phyloP scores from a whole-genome alignment of 2,113 vertebrate genomes.

The Pygoscelis antarcticus region DNA sequence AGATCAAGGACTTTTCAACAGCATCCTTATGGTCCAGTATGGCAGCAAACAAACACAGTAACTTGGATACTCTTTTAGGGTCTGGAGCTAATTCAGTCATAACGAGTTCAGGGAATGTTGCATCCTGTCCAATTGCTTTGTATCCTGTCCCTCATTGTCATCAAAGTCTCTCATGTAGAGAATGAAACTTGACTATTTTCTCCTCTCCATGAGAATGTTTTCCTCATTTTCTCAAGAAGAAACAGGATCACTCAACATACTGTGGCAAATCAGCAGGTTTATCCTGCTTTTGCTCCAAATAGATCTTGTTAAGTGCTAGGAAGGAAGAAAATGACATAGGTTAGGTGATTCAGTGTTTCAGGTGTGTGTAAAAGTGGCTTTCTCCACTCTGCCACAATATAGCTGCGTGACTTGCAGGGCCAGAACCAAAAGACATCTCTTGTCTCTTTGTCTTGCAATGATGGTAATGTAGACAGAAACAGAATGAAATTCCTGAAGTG shows the following conservation, averaged over 20 bases:
- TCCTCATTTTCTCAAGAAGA: neutral
- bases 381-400: neutral
- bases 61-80: neutral
- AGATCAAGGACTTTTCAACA: neutral
- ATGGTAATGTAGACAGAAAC: neutral
- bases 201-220: neutral
- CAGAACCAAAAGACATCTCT: neutral
- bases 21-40: neutral
- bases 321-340: neutral
- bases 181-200: neutral
- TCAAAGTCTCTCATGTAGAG: neutral
- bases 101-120: neutral
- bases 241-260: neutral
- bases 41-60: neutral
- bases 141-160: neutral
- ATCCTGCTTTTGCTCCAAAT: neutral
- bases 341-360: neutral
- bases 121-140: neutral
- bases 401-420: neutral
- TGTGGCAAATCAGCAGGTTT: neutral
- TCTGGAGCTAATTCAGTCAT: neutral
- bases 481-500: neutral
- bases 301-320: neutral
- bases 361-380: neutral
- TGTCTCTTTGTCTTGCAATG: neutral